A percentile compares a stretch with the other conserved stretches of the same genome.
Conservation (phyloP, 2,113 vertebrate species). For the Nipponia nippon region DNA sequence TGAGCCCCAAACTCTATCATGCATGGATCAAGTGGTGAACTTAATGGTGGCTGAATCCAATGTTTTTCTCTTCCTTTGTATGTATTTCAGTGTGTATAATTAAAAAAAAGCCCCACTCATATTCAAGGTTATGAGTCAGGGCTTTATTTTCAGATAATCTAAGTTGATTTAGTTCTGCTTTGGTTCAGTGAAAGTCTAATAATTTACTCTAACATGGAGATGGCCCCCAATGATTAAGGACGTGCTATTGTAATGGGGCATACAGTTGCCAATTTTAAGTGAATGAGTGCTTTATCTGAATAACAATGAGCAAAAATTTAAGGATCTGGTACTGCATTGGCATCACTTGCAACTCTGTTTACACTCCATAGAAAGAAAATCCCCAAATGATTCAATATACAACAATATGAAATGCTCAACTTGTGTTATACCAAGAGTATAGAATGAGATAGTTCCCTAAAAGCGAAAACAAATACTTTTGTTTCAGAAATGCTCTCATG, state of each 20-base stretch:
- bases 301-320: neutral
- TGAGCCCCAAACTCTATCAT: neutral
- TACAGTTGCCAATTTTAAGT: neutral
- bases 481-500: neutral
- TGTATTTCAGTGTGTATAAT: neutral
- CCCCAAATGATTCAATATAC: neutral
- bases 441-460: neutral
- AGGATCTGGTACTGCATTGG: neutral
- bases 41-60: neutral
- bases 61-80: neutral
- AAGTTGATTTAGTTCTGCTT: neutral
- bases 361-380: neutral
- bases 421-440: neutral
- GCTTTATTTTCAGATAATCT: neutral
- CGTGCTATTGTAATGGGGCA: neutral
- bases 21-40: neutral
- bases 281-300: neutral
- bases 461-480: rapidly evolving
- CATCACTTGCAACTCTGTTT: neutral
- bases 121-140: neutral
- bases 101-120: neutral
- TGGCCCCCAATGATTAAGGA: neutral
- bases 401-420: neutral
- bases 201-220: neutral
- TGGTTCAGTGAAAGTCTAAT: neutral